Conservation (phyloP, 1,140 invertebrate species). For the Nasonia giraulti region DNA sequence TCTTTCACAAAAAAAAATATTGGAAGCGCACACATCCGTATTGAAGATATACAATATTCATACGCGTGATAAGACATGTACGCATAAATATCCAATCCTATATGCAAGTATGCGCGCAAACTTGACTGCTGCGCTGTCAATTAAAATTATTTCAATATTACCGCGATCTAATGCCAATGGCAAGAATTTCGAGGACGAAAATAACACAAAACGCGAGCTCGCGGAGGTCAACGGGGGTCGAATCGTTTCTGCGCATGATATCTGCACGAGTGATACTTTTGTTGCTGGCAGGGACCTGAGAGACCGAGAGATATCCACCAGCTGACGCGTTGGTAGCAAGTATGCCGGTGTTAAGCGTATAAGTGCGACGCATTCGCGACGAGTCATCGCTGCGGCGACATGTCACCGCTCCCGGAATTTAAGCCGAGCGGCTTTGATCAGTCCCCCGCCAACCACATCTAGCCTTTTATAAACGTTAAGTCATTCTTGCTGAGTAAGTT, state of each 20-base stretch:
- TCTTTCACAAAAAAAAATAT: too few relatives aligned
- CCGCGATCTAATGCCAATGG: too few relatives aligned
- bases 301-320: background rate
- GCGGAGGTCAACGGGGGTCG: constrained; percentile 2
- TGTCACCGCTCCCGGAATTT: constrained; percentile 52
- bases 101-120: background rate
- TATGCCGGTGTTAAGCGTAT: background rate
- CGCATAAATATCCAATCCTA: too few relatives aligned
- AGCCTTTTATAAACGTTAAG: background rate
- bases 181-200: background rate
- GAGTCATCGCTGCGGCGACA: constrained; percentile 49
- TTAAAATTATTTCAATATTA: too few relatives aligned
- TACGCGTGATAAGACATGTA: background rate
- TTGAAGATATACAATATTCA: background rate
- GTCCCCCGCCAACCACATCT: background rate
- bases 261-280: background rate
- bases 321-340: background rate
- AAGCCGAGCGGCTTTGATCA: background rate
- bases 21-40: too few relatives aligned
- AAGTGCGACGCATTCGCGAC: constrained; percentile 52
- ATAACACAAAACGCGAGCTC: background rate
- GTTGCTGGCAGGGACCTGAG: background rate
- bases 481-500: background rate
- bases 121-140: too few relatives aligned
- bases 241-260: background rate